Conservation (phyloP, 2,797 vertebrate genomes). For the Schizopygopsis malacanthus region DNA sequence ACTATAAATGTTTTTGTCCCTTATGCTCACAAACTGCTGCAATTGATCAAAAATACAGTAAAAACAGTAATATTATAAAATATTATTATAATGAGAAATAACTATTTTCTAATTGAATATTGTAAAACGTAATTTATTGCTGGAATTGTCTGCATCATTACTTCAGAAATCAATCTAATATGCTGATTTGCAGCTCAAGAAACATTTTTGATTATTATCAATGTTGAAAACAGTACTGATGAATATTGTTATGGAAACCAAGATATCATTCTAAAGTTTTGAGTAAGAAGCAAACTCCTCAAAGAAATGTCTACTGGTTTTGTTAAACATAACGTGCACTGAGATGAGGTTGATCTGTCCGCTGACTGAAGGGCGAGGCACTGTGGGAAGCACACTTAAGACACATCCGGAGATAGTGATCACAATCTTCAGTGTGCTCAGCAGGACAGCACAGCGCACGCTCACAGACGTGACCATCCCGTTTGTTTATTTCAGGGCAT, state of each 20-base stretch:
- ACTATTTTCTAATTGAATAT: neutral
- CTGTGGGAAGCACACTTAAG: neutral
- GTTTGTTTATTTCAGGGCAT: neutral
- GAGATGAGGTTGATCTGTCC: neutral
- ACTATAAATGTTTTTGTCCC: neutral
- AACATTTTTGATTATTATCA: too few relatives aligned
- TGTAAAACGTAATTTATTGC: neutral
- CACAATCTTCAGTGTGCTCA: neutral
- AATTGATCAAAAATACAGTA: too few relatives aligned
- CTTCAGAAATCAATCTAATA: neutral
- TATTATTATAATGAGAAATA: neutral
- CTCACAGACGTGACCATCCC: neutral
- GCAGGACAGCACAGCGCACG: neutral
- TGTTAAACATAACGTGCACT: neutral
- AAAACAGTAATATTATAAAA: too few relatives aligned
- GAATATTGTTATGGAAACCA: neutral
- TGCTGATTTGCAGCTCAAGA: neutral
- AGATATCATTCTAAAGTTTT: neutral
- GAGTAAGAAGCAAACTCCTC: neutral
- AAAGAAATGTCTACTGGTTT: neutral
- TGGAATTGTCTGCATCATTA: neutral
- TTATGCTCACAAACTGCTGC: neutral
- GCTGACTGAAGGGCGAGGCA: neutral
- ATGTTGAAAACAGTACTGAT: neutral
- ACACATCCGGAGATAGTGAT: slow-evolving; percentile 25